A percentile compares a stretch with the other conserved stretches of the same genome.
phyloP scores from a whole-genome alignment of 2,888 invertebrate species.

The Bugula neritina region DNA sequence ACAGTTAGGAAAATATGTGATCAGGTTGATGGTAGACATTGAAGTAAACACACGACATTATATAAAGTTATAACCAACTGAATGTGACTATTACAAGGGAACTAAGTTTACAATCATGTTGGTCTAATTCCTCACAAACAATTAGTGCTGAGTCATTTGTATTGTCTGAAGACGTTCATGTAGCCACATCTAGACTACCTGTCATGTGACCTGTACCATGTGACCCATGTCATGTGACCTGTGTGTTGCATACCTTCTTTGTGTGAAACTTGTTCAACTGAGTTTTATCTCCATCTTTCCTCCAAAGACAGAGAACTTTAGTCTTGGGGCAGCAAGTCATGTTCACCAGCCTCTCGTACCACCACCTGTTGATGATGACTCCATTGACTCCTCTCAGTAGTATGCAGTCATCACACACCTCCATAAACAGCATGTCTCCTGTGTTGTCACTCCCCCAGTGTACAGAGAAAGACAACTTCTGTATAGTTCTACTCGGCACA shows the following conservation, averaged over 20 bases:
- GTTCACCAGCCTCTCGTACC: conserved; percentile 97
- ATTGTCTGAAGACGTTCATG: no score
- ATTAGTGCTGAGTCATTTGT: no score
- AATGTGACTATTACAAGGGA: no score
- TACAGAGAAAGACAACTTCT: conserved; percentile 95
- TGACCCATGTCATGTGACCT: no score
- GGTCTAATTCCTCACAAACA: no score
- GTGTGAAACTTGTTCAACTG: conserved; percentile 89
- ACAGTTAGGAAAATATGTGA: no score
- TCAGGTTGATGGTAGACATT: no score
- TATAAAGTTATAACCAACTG: no score
- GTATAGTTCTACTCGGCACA: conserved; percentile 84
- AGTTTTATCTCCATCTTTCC: conserved; percentile 61
- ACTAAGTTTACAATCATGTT: no score
- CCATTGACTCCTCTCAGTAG: conserved; percentile 61
- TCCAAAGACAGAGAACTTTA: conserved; percentile 92
- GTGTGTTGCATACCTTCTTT: conserved; percentile 76
- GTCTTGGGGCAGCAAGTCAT: conserved; percentile 99
- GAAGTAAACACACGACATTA: no score
- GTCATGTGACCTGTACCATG: no score
- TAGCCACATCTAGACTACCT: no score
- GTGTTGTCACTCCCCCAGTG: conserved; percentile 89
- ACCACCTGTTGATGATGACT: conserved; percentile 66
- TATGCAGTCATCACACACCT: conserved; percentile 84
- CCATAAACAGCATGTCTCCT: conserved; percentile 63